Base-by-base conservation (phyloP, 2,113 vertebrate genomes). In the Coryphaenoides rupestris region DNA sequence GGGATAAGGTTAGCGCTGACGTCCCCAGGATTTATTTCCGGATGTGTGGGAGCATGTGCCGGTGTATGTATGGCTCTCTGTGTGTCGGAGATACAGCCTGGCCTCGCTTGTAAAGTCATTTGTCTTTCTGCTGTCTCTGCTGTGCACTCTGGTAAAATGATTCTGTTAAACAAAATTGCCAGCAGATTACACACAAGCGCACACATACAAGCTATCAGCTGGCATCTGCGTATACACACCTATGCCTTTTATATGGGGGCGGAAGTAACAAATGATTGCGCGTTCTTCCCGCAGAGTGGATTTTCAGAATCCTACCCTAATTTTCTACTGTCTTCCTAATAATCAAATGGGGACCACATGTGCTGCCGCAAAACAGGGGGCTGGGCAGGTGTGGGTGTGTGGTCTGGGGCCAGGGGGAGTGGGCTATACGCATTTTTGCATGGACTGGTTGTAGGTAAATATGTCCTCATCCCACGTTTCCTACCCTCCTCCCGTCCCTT, bases 151-250 rank as follows among this genome's bases (percentile, higher is more conserved):
- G 65, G 68, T 80, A 80, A 84, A 84, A 87, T 84, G 63, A 79
- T 86, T 86, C 75, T 73, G 80, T 82, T 87, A 80, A 79, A 83
- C 80, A 84, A 79, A 83, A 85, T 85, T 81, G 84, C 81, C 75
- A 76, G 65, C 77, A 79, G 72, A 85, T 77, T 77, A 70, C 74
- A 58, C 57, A 58, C 68, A 69, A 52, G 65, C 58, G 72, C 63
- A 49, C 65, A 64, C 52, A 28, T 59, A 33, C 47, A 50, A n/a
- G n/a, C n/a, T n/a, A 24, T 58, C 47, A 49, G 54, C 63, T 45
- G 21, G 13, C 56, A 65, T 65, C n/a, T n/a, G n/a, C n/a, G n/a
- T n/a, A n/a, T n/a, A 21, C 60, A 62, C 60, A 62, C 46, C 13
- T 9, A 49, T n/a, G n/a, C n/a, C n/a, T n/a, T n/a, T n/a, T n/a